Conservation (phyloP, 2,113 vertebrate genomes). For the Phoenicopterus ruber region DNA sequence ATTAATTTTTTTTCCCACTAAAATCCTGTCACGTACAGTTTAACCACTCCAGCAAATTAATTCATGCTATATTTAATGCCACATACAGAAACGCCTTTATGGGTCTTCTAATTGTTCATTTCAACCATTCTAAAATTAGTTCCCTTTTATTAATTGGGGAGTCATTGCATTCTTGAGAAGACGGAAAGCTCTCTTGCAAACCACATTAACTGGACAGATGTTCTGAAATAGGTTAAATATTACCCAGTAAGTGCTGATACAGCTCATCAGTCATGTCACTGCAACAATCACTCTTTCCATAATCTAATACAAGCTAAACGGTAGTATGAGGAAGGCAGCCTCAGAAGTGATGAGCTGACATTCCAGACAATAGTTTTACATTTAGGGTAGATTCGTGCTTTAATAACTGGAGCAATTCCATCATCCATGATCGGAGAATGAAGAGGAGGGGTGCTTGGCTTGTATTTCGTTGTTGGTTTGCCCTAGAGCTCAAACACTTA, state of each 20-base stretch:
- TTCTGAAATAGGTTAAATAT: conserved; percentile 38
- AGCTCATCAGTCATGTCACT: background rate
- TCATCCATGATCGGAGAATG: background rate
- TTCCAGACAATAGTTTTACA: background rate
- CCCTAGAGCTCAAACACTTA: background rate
- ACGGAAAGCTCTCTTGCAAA: background rate
- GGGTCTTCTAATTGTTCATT: conserved; percentile 21
- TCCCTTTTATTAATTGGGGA: conserved; percentile 33
- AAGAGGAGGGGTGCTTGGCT: background rate
- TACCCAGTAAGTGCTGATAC: background rate
- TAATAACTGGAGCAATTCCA: background rate
- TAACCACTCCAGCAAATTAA: conserved; percentile 42
- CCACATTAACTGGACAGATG: conserved; percentile 23
- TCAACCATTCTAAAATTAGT: conserved; percentile 11
- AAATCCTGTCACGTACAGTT: conserved; percentile 1
- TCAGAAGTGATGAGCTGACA: background rate
- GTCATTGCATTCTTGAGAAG: background rate
- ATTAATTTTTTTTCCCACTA: background rate
- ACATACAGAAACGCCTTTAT: background rate
- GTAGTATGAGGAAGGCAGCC: background rate
- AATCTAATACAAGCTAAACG: background rate
- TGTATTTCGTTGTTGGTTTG: background rate
- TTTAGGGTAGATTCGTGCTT: background rate
- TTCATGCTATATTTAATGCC: background rate
- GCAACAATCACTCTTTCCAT: background rate